Base-by-base conservation (phyloP, 2,888 invertebrate species). In the Agonopterix arenella region DNA sequence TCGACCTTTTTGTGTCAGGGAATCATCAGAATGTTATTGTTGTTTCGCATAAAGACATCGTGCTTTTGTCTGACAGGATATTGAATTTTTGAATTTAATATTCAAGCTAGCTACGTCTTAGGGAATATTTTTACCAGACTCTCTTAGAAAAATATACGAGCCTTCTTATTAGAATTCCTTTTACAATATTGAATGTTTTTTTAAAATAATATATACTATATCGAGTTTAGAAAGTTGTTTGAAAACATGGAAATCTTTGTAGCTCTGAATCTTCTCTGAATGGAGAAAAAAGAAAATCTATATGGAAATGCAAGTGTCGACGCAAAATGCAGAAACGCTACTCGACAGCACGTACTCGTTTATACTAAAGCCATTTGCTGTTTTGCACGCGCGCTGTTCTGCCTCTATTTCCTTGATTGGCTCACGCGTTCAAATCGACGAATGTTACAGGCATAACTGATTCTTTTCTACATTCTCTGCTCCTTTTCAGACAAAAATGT, bases 11-110 rank as follows among this genome's bases (percentile, higher is more conserved):
- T 70, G 67, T 60, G 60, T 55, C 55, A 58, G 52, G 55, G 58
- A 60, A 66, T 67, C 64, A 66, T 64, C 67, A 57, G 63, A 64
- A 61, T 60, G 63, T 66, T 64, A 68, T 66, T 69, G 64, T 69
- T 64, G 62, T 64, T 58, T 61, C 58, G 54, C 54, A 59, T 61
- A 58, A 57, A 55, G 55, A 61, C n/a, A 50, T 53, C 47, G 49
- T 45, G 48, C 11, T 38, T 13, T 50, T 47, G 36, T 40, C 46
- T 44, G 44, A 28, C 43, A 41, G 51, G 52, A 52, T 58, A 53
- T 54, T 51, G 50, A 52, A 51, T 58, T 58, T 54, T 58, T 52
- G 52, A 52, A 52, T 49, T 52, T 47, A 49, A 52, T 52, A 49
- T 52, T 44, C 36, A 40, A 40, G 49, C 16, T 28, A n/a, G 48